Percentiles rank a stretch among this genome's conserved stretches.
Conservation (phyloP, 2,113 vertebrate species). For the Tragulus kanchil region DNA sequence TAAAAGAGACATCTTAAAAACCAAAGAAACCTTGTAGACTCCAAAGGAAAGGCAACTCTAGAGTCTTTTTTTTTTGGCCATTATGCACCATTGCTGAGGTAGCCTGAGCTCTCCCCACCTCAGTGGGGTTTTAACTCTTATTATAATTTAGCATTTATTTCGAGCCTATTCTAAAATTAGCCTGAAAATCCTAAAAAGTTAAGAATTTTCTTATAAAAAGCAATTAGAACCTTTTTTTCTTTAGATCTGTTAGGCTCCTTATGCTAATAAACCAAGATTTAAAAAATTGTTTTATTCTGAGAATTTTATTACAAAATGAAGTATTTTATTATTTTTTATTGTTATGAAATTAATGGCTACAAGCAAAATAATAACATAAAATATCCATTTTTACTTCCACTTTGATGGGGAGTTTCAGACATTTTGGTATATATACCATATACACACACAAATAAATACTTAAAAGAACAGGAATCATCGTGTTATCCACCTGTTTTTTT, state of each 20-base stretch:
- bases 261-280: neutral
- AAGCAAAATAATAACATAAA: neutral
- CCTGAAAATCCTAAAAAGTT: neutral
- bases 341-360: neutral
- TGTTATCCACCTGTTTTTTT: neutral
- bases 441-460: neutral
- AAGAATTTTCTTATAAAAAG: neutral
- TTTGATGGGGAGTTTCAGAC: neutral
- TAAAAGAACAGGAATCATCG: neutral
- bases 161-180: neutral
- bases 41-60: neutral
- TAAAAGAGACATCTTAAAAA: conserved; percentile 36
- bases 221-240: neutral
- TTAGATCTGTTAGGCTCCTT: neutral
- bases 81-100: neutral
- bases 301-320: conserved; percentile 11
- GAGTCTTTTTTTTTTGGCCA: too few relatives aligned
- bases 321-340: neutral
- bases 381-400: neutral
- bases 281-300: neutral
- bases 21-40: neutral
- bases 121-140: neutral
- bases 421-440: neutral
- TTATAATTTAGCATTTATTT: neutral
- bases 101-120: neutral